Base-by-base conservation (phyloP, 1,140 invertebrate species). In the Penaeus indicus region DNA sequence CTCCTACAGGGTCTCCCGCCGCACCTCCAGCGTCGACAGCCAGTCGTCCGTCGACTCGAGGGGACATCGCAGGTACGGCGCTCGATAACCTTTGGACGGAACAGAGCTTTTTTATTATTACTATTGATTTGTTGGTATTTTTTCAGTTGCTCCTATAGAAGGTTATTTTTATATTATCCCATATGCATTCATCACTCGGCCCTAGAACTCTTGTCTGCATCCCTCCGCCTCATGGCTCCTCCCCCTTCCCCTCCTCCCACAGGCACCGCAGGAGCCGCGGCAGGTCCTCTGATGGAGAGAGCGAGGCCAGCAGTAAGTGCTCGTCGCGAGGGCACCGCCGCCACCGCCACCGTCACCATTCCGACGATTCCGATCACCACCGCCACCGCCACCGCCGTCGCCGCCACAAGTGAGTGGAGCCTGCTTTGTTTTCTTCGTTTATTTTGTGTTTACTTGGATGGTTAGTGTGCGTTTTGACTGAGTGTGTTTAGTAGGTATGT, bases 41-140 rank as follows among this genome's bases (percentile, higher is more conserved):
- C 96, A 97, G 92, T 97, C 96, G 92, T 97, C 96, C 27, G 95
- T 95, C 80, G 96, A 96, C 38, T 92, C 91, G 25, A 87, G 91
- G 89, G 90, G 91, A 13, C 91, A 92, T 77, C 84, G 91, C 63
- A 90, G 92, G 91, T 86, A 84, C 22, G 85, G 72, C n/a, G 62
- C n/a, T 7, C 19, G 69, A 27, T 13, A 79, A 42, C 21, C 42
- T 54, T 79, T 38, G n/a, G 67, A 67, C 22, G 67, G 19, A 32
- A 13, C 25, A n/a, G 3, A 60, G 38, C 2, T 27, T 10, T 27
- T 4, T 0, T 54, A 13, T 54, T 54, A 13, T 13, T 54, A 54
- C 0, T 54, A 11, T 54, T 47, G 0, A 16, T 16, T 54, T 54
- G 54, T 54, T 54, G 10, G 8, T 54, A 54, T 54, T 54, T 54